Base-by-base conservation (phyloP, 1,140 invertebrate species). In the Megalopta genalis region DNA sequence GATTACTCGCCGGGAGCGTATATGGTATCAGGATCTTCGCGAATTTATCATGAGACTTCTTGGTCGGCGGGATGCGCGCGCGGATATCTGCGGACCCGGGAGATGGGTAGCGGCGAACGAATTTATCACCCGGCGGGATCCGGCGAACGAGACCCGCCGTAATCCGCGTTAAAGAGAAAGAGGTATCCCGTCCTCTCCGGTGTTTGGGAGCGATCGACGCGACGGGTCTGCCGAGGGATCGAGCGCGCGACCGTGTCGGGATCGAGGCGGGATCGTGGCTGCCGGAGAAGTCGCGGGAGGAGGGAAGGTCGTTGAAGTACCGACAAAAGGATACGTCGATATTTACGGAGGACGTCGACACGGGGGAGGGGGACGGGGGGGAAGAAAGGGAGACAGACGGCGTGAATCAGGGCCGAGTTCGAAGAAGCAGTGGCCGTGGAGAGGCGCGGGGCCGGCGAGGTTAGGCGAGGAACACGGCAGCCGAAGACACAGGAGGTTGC, bases 141-240 rank as follows among this genome's bases (percentile, higher is more conserved):
- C 81, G 42, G 63, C 60, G 74, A 83, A 67, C 60, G 74, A 83
- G 84, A 83, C 81, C 81, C 73, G 54, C 70, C 66, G 70, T 86
- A 86, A 86, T 86, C 85, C 84, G 66, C 74, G 81, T 83, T 86
- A 86, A 86, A 86, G 84, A 83, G 86, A 87, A 87, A 87, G 80
- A 87, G 77, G 59, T 76, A 83, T 74, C 66, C 42, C 21, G 32
- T 1, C 32, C 32, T 32, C 32, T 21, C 21, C 0, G 21, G 46
- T 32, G 57, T 32, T n/a, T 25, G 60, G 37, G 67, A n/a, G 64
- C 16, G n/a, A 32, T 9, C 37, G 21, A 49, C 27, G 52, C 6
- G 14, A 0, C 8, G 64, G 23, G 52, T 32, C 32, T 32, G 32
- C 32, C 32, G 32, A 32, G 32, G 32, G 32, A 32, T 32, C 32